Evolutionary conservation across 1,140 invertebrate species (phyloP).

Genomic region (Plodia interpunctella): DNA sequence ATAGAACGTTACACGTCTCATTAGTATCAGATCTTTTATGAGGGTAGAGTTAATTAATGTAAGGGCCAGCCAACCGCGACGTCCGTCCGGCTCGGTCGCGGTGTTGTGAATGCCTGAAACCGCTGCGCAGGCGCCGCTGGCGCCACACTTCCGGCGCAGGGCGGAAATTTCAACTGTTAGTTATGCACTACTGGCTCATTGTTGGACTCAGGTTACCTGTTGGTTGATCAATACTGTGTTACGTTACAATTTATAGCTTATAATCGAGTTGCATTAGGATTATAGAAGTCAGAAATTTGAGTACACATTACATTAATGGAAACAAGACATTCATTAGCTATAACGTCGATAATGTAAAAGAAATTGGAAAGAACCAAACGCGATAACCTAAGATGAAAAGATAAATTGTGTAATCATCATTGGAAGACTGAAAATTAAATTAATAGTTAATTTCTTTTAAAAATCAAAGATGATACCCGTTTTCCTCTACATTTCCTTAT

Average conservation of each 20-base stretch:
- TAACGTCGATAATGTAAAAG: too few relatives aligned
- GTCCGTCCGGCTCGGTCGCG: conserved; percentile 47
- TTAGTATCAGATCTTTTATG: conserved; percentile 17
- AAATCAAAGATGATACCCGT: too few relatives aligned
- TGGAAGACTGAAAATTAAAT: too few relatives aligned
- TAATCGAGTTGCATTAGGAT: neutral
- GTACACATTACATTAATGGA: too few relatives aligned
- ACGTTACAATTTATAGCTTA: neutral
- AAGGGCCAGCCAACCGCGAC: conserved; percentile 44
- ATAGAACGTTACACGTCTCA: neutral
- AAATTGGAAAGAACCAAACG: too few relatives aligned
- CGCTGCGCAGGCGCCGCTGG: conserved; percentile 45
- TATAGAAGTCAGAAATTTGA: too few relatives aligned
- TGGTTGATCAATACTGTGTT: neutral
- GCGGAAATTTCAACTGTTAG: conserved; percentile 66
- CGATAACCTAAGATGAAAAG: too few relatives aligned
- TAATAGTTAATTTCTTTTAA: too few relatives aligned
- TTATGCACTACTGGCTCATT: conserved; percentile 40
- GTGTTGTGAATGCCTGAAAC: conserved; percentile 40
- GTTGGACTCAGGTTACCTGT: conserved; percentile 34
- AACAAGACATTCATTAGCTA: too few relatives aligned
- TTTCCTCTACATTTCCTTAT: neutral
- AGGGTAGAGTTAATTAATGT: conserved; percentile 36
- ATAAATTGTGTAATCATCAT: too few relatives aligned
- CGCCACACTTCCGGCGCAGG: conserved; percentile 53